Conservation (phyloP, 2,888 invertebrate species). For the Hedychridium roseum region DNA sequence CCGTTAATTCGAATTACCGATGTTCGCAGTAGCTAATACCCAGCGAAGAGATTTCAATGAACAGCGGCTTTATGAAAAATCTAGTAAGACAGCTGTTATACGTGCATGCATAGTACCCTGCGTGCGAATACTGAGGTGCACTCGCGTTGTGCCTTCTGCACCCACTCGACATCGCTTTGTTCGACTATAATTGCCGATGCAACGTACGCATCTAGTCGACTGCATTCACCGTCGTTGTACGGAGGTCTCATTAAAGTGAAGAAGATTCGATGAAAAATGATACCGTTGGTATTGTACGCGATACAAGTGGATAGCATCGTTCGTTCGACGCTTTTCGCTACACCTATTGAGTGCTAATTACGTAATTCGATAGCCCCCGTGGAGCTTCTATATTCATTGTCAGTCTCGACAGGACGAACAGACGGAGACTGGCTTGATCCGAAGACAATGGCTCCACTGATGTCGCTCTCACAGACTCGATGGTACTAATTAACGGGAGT, state of each 20-base stretch:
- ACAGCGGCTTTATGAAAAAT: no score
- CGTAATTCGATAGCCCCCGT: conserved; percentile 28
- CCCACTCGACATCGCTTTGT: no score
- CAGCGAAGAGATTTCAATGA: no score
- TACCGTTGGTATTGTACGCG: not conserved
- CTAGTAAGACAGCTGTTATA: no score
- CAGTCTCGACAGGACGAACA: conserved; percentile 19
- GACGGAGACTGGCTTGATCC: conserved; percentile 24
- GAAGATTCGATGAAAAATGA: conserved; percentile 3
- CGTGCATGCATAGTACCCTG: no score
- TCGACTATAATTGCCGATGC: no score
- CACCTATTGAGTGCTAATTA: conserved; percentile 30
- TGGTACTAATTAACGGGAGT: conserved; percentile 32
- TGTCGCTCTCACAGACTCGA: conserved; percentile 14
- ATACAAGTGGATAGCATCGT: not conserved
- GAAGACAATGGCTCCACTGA: conserved; percentile 32
- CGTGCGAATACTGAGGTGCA: no score
- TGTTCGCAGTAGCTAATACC: no score
- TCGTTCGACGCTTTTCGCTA: not conserved
- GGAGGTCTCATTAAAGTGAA: conserved; percentile 3
- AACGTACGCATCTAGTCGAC: no score
- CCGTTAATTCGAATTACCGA: no score
- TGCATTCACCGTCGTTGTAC: no score
- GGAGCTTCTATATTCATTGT: conserved; percentile 25
- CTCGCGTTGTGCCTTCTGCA: no score